phyloP scores from a whole-genome alignment of 2,797 vertebrate genomes.

The Microctenopoma steveboyesi region DNA sequence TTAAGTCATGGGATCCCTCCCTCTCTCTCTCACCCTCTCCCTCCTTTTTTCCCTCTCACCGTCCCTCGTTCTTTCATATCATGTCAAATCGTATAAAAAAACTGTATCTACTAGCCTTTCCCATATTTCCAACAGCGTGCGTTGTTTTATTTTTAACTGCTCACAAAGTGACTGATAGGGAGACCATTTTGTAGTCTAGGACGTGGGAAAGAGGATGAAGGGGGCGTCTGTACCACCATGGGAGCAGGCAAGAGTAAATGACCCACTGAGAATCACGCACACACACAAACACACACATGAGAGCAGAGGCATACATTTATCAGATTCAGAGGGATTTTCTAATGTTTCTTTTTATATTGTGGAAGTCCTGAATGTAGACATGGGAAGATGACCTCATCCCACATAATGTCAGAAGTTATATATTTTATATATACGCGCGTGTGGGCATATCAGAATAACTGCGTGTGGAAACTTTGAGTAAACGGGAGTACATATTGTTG shows the following conservation, averaged over 20 bases:
- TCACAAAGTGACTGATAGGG: slow-evolving; percentile 45
- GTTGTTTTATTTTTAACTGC: slow-evolving; percentile 67
- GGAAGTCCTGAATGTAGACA: slow-evolving; percentile 40
- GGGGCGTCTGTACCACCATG: slow-evolving; percentile 76
- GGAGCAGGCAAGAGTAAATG: slow-evolving; percentile 74
- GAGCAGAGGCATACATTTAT: slow-evolving; percentile 33
- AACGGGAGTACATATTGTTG: slow-evolving; percentile 37
- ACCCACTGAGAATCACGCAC: slow-evolving; percentile 56
- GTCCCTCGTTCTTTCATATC: slow-evolving; percentile 8
- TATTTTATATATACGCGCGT: slow-evolving; percentile 10
- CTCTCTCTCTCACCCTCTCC: slow-evolving; percentile 17
- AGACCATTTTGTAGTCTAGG: slow-evolving; percentile 49
- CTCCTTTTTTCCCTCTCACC: slow-evolving; percentile 26
- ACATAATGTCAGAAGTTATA: slow-evolving; percentile 45
- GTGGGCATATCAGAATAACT: slow-evolving; percentile 41
- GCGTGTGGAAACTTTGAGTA: slow-evolving; percentile 57
- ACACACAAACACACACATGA: slow-evolving; percentile 15
- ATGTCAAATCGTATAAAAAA: slow-evolving; percentile 30
- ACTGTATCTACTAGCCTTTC: slow-evolving; percentile 72
- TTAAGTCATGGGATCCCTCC: slow-evolving; percentile 71
- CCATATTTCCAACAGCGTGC: slow-evolving; percentile 65
- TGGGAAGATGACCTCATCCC: slow-evolving; percentile 61
- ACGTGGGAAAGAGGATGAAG: slow-evolving; percentile 83
- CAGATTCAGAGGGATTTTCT: slow-evolving; percentile 22
- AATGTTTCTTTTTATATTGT: slow-evolving; percentile 20